Evolutionary conservation across 2,888 invertebrate genomes (phyloP).

Genomic region (Teleiodes luculella): DNA sequence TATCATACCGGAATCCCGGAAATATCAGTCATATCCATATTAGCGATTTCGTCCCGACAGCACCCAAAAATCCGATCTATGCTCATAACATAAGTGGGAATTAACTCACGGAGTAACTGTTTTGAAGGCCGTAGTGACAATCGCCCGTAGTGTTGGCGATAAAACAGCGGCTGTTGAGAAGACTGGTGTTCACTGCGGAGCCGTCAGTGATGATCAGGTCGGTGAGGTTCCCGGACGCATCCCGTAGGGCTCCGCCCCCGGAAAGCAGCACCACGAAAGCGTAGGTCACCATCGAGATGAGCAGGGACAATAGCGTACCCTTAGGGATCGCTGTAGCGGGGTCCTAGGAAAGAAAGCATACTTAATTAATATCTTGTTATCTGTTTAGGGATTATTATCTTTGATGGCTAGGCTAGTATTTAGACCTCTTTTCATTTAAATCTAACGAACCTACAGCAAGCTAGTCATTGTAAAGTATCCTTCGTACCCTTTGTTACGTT

Average conservation of each 20-base stretch:
- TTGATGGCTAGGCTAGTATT: not conserved
- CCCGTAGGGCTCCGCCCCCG: slow-evolving; percentile 87
- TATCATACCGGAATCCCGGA: too few species aligned
- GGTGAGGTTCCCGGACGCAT: slow-evolving; percentile 85
- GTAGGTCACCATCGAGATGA: slow-evolving; percentile 93
- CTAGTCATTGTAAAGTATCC: too few species aligned
- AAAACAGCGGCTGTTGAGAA: slow-evolving; percentile 32
- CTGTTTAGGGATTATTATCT: too few species aligned
- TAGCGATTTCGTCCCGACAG: too few species aligned
- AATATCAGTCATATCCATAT: too few species aligned
- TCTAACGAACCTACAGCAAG: too few species aligned
- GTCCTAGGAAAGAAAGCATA: slow-evolving; percentile 75
- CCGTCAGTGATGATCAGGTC: slow-evolving; percentile 78
- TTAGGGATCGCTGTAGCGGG: slow-evolving; percentile 95
- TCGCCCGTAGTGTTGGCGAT: slow-evolving; percentile 23
- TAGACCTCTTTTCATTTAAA: too few species aligned
- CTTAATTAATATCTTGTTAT: too few species aligned
- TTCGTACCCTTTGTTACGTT: too few species aligned
- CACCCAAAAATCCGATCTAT: too few species aligned
- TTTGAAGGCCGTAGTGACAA: slow-evolving; percentile 90
- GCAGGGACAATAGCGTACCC: slow-evolving; percentile 91
- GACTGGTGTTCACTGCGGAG: slow-evolving; percentile 61
- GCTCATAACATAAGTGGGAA: too few species aligned
- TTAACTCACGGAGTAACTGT: slow-evolving; percentile 88
- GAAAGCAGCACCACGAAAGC: slow-evolving; percentile 89